Percentiles rank a stretch among this genome's conserved stretches.
These are phyloP conservation scores for Arge pagana DNA, from an alignment of 2,888 invertebrate genomes.

Conservation along the genomic window DNA sequence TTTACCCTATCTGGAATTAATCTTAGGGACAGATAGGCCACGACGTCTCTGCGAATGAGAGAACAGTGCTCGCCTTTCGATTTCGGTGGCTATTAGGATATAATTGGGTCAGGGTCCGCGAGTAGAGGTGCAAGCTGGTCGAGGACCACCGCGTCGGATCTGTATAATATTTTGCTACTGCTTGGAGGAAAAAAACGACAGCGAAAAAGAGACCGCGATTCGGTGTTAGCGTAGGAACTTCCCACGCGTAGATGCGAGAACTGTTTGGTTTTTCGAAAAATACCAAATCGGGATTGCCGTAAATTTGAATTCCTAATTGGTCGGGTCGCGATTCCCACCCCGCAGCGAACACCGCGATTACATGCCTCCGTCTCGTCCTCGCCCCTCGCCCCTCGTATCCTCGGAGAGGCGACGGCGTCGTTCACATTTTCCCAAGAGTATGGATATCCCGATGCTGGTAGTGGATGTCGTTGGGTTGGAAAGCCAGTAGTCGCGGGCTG, in stretches of 20 bases:
- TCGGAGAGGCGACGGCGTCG: slow-evolving; percentile 26
- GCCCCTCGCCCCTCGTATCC: slow-evolving; percentile 17
- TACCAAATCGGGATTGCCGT: slow-evolving; percentile 42
- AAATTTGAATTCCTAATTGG: slow-evolving; percentile 50
- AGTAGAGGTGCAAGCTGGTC: too few species aligned
- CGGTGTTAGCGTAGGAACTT: neutral
- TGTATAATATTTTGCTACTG: too few species aligned
- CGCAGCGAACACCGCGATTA: slow-evolving; percentile 1
- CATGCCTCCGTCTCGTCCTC: slow-evolving; percentile 19
- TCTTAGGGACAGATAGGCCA: too few species aligned
- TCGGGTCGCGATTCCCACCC: slow-evolving; percentile 25
- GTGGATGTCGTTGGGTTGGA: slow-evolving; percentile 22
- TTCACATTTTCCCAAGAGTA: neutral
- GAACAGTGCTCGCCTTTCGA: too few species aligned
- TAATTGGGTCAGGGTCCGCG: too few species aligned
- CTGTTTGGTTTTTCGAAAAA: slow-evolving; percentile 16
- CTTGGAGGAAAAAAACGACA: slow-evolving; percentile 4
- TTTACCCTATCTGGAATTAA: too few species aligned
- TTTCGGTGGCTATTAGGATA: too few species aligned
- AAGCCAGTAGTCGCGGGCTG: slow-evolving; percentile 36
- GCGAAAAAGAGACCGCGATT: neutral
- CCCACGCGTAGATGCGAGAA: slow-evolving; percentile 18
- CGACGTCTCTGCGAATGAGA: too few species aligned
- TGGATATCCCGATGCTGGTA: neutral
- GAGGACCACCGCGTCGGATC: too few species aligned